Base-by-base conservation (phyloP, 2,113 vertebrate species). In the Microcebus murinus region DNA sequence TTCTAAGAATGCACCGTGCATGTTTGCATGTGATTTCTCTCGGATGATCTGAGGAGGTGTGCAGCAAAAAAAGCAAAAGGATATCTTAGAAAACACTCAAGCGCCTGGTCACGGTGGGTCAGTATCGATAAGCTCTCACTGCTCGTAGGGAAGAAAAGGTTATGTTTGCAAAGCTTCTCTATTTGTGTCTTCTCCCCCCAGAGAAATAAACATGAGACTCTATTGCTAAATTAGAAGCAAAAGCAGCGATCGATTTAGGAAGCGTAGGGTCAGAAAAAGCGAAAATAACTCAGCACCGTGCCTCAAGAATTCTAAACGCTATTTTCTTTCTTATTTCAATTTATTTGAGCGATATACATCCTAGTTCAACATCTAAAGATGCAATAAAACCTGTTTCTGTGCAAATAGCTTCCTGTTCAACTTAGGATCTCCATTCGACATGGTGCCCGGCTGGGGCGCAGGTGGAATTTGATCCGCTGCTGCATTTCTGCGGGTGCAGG, bases 401-500 rank as follows among this genome's bases (percentile, higher is more conserved):
- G 63, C 55, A 57, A 45, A 27, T 0, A 39, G 50, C 39, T 42
- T 34, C 6, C 25, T 42, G 59, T 8, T 36, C 42, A 4, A 11
- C 17, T 6, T 21, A 14, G 5, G 48, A 11, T 45, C 52, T 74
- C n/a, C 14, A 5, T 10, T 12, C 4, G 4, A 3, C 1, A 0
- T 0, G 27, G 29, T 20, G 15, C 4, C 1, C 71, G 42, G 14
- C 0, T 0, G 42, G 25, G 45, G 36, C 10, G 18, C 3, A 4
- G 29, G 59, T 42, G 65, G 31, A 3, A 2, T 50, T 1, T 2
- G 8, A 36, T 1, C 13, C 2, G 1, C 34, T 1, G 0, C 13
- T 4, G 0, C 4, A 1, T 8, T 70, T 89, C 86, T n/a, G 39
- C 6, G 7, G 34, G n/a, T 23, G 3, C 1, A 63, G 25, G 7